phyloP scores from a whole-genome alignment of 2,888 invertebrate species.

The Andrena trimmerana region DNA sequence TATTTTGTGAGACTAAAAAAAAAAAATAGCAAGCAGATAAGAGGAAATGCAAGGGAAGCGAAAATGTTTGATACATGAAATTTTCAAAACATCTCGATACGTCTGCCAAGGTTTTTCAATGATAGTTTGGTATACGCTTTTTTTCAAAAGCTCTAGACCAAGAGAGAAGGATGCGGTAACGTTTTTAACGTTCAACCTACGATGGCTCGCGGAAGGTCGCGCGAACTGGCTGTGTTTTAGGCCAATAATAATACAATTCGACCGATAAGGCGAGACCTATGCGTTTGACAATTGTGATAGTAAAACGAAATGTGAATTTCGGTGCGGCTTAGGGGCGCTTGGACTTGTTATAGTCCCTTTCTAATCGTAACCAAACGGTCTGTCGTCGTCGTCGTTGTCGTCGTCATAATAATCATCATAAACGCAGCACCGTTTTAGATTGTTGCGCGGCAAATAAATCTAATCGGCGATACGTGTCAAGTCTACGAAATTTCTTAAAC shows the following conservation, averaged over 20 bases:
- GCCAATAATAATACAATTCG: conserved; percentile 43
- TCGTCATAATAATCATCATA: background rate
- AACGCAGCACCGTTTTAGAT: background rate
- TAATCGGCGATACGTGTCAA: background rate
- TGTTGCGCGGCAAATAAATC: conserved; percentile 19
- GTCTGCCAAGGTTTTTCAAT: background rate
- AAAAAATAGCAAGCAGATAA: background rate
- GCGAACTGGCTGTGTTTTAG: conserved; percentile 52
- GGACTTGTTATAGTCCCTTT: conserved; percentile 33
- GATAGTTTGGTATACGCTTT: background rate
- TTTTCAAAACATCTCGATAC: conserved; percentile 2
- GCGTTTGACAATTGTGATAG: conserved; percentile 78
- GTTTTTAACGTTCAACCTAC: background rate
- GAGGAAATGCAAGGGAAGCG: background rate
- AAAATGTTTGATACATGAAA: background rate
- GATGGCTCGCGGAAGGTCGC: conserved; percentile 9
- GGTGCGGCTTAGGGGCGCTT: conserved; percentile 56
- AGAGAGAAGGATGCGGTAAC: background rate
- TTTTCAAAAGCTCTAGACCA: background rate
- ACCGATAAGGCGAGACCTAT: conserved; percentile 57
- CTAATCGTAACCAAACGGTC: background rate
- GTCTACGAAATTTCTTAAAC: background rate
- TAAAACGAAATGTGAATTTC: conserved; percentile 75
- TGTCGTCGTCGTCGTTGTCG: background rate
- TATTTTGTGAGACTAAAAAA: background rate